Evolutionary conservation across 2,113 vertebrate genomes (phyloP), one percentile per base, ranked within the genome.

Genomic region (Burhinus bistriatus): DNA sequence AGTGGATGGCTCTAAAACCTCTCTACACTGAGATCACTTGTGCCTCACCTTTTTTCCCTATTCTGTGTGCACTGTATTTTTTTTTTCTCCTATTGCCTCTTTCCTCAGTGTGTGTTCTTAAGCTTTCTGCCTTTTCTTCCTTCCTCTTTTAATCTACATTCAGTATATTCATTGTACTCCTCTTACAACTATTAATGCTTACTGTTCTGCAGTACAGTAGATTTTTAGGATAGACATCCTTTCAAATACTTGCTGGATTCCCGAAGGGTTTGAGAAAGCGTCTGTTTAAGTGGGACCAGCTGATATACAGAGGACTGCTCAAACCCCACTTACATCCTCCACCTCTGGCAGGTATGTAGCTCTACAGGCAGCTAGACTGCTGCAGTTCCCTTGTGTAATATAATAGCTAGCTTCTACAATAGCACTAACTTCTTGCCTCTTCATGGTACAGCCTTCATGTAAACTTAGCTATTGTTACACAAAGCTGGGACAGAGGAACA

Each of bases 1-100:
- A 15, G 19, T 52, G 75, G 65, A 3, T 51, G 44, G 47, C 44
- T 87, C 47, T 69, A n/a, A 71, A 30, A 14, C 22, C 32, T 76
- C 44, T 58, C 38, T 36, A 45, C 47, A 12, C 29, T 36, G n/a
- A 55, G 40, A 49, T 23, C 21, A 1, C 0, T 0, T 11, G 26
- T 44, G n/a, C 68, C 38, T 72, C 22, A 12, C 21, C 58, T 85
- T 42, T 75, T 44, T 38, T 64, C 27, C 15, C 12, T 57, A 0
- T 23, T 77, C 26, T 65, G 55, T 62, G 27, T 15, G 25, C 22
- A 25, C 22, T 27, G 22, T 38, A 7, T 17, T 36, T 30, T 54
- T 25, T 61, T 8, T 42, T 34, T 16, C 5, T n/a, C n/a, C n/a
- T n/a, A n/a, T n/a, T n/a, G n/a, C 21, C 11, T 57, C 26, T 69